phyloP scores from a whole-genome alignment of 2,888 invertebrate genomes.

The Tiliacea citrago region DNA sequence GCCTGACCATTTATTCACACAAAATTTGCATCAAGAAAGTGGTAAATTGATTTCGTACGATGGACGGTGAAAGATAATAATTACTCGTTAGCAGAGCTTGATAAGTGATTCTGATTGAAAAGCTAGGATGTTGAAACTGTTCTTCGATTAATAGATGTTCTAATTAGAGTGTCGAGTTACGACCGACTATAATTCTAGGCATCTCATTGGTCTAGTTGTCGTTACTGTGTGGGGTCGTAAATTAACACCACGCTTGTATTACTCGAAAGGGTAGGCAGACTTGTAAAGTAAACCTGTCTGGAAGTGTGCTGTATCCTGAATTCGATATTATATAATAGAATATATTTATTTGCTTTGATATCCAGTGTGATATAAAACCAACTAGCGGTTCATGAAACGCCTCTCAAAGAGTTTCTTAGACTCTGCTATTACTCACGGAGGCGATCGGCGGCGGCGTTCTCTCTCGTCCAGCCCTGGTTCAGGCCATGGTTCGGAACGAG shows the following conservation, averaged over 20 bases:
- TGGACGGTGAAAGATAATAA: conserved; percentile 35
- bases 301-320: too few relatives aligned
- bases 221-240: neutral
- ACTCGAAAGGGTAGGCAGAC: neutral
- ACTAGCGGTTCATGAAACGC: too few relatives aligned
- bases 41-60: conserved; percentile 22
- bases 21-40: conserved; percentile 31
- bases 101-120: conserved; percentile 39
- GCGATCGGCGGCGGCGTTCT: too few relatives aligned
- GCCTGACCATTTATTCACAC: neutral
- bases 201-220: conserved; percentile 15
- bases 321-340: too few relatives aligned
- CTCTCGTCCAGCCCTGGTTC: too few relatives aligned
- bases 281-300: too few relatives aligned
- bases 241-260: neutral
- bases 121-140: conserved; percentile 24
- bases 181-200: conserved; percentile 7
- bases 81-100: conserved; percentile 22
- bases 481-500: too few relatives aligned
- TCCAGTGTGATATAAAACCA: too few relatives aligned
- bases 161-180: conserved; percentile 25
- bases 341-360: too few relatives aligned
- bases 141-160: conserved; percentile 17
- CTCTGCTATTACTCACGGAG: too few relatives aligned
- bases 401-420: too few relatives aligned